Conservation (phyloP, 2,113 vertebrate species). For the Python bivittatus region DNA sequence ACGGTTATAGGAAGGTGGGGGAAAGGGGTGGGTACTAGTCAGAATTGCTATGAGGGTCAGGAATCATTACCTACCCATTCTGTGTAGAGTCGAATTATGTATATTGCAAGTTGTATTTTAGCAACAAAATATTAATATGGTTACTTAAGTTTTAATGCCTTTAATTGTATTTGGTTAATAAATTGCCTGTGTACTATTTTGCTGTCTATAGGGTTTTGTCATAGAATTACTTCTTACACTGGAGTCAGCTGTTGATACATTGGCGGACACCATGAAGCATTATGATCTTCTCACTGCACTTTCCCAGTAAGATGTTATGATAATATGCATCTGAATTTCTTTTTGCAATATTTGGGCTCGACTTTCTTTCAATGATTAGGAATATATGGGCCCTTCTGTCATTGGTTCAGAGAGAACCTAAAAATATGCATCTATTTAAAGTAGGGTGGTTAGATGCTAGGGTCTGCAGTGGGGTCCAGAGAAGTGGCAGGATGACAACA, state of each 20-base stretch:
- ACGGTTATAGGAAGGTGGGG: background rate
- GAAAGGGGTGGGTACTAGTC: background rate
- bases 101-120: background rate
- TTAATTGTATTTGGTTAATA: background rate
- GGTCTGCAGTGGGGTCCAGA: background rate
- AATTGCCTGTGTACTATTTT: background rate
- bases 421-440: background rate
- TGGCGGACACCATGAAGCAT: slow-evolving; percentile 95
- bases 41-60: background rate
- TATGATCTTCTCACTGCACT: slow-evolving; percentile 94
- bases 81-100: too few relatives aligned
- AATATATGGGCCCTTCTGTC: background rate
- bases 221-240: slow-evolving; percentile 96
- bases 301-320: slow-evolving; percentile 86
- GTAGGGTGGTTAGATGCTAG: background rate
- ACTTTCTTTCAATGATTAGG: background rate
- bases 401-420: background rate
- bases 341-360: background rate
- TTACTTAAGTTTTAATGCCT: background rate
- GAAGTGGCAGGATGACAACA: background rate
- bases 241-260: slow-evolving; percentile 94
- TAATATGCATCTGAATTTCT: background rate
- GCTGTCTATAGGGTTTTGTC: slow-evolving; percentile 88
- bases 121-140: background rate
- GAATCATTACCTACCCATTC: background rate